Base-by-base conservation (phyloP, 2,113 vertebrate genomes). In the Actinemys pallida region DNA sequence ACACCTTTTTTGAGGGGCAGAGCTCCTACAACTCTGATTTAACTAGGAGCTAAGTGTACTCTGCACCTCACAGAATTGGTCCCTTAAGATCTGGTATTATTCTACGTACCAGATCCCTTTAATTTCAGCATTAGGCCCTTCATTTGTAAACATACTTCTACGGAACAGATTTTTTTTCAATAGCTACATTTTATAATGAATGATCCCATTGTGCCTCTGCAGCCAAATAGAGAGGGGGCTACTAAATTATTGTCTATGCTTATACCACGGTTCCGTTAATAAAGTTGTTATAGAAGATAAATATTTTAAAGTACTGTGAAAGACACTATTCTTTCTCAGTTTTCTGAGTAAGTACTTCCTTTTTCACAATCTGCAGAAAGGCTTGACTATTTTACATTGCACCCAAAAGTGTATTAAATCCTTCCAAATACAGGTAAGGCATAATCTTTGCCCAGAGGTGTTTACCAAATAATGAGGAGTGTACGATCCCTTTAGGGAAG, bases 31-130 rank as follows among this genome's bases (percentile, higher is more conserved):
- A 6, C 20, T 42, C 72, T 19, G 59, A 20, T 11, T 57, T 90
- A 53, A 89, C 3, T 69, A 96, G 85, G 47, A 5, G 3, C 76
- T 56, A 76, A 81, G 72, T 86, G 47, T 57, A 93, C 22, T 2
- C 57, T 76, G 57, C 82, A 85, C n/a, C 19, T 92, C 24, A 31
- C 2, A 31, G 39, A 80, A 86, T 62, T 94, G 27, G 92, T 13
- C 2, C 72, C 17, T 6, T 85, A 45, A 72, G 16, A 19, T 80
- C 0, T 16, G 10, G 42, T 22, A 49, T 62, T 57, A 83, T 8
- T 11, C 3, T 83, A 35, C 50, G 53, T 93, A 87, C 8, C 11
- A 13, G 31, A 62, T 83, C 87, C 90, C 42, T 54, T 92, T 56
- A 93, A 86, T 0, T 8, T 90, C 57, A 80, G 3, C 17, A 10